phyloP scores from a whole-genome alignment of 2,113 vertebrate genomes.

The Dasyurus viverrinus region DNA sequence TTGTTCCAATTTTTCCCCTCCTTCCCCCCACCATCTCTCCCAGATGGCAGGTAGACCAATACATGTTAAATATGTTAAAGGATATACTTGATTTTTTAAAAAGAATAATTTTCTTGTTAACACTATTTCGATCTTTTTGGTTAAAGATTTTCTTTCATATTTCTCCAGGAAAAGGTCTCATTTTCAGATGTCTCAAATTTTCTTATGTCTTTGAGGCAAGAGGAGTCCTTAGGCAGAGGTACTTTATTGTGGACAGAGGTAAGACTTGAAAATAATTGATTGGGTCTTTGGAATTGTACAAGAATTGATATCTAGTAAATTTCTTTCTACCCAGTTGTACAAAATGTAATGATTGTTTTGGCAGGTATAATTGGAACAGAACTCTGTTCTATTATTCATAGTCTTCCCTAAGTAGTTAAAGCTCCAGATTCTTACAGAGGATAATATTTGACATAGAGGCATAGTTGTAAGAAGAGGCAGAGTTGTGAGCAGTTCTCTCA shows the following conservation, averaged over 20 bases:
- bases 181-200: constrained; percentile 90
- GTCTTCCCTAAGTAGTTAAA: background rate
- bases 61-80: no score
- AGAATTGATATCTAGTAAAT: background rate
- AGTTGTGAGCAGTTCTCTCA: background rate
- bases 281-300: background rate
- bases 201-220: constrained; percentile 88
- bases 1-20: no score
- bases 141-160: background rate
- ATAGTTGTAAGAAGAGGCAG: background rate
- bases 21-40: no score
- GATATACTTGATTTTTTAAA: background rate
- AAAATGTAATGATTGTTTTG: background rate
- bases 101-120: background rate
- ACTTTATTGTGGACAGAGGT: constrained; percentile 93
- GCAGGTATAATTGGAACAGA: background rate
- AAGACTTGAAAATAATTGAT: constrained; percentile 57
- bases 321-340: background rate
- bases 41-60: no score
- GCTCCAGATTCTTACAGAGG: background rate
- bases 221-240: constrained; percentile 92
- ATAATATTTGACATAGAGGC: background rate
- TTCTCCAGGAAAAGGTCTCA: constrained; percentile 86
- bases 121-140: constrained; percentile 6
- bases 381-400: background rate